Evolutionary conservation across 2,888 invertebrate genomes (phyloP).

Genomic region (Xanthorhoe spadicearia): DNA sequence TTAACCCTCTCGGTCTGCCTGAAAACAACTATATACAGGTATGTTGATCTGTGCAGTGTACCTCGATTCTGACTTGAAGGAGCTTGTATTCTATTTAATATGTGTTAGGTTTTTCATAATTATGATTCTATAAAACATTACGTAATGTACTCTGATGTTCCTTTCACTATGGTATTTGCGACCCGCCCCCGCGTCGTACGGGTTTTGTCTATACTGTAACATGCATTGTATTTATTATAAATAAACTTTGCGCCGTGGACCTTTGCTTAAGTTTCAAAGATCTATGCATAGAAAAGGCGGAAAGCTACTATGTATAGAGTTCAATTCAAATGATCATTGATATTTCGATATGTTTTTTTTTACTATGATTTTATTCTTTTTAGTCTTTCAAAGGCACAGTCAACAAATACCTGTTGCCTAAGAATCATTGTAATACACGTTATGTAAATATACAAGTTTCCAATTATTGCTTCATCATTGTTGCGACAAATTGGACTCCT

Average conservation of each 20-base stretch:
- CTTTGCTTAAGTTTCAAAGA: too few species aligned
- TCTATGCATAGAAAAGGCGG: too few species aligned
- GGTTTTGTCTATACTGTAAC: too few species aligned
- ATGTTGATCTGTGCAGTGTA: not conserved
- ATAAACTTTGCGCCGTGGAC: too few species aligned
- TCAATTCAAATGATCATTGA: too few species aligned
- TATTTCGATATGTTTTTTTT: too few species aligned
- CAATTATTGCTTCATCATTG: not conserved
- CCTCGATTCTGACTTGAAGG: conserved; percentile 17
- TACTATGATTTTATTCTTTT: too few species aligned
- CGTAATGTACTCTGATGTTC: not conserved
- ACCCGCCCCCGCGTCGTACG: too few species aligned
- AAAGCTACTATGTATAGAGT: too few species aligned
- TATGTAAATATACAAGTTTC: not conserved
- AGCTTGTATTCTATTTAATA: not conserved
- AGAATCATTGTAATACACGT: not conserved
- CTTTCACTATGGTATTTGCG: not conserved
- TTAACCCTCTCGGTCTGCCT: conserved; percentile 49
- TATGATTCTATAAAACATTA: not conserved
- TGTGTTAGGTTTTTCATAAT: not conserved
- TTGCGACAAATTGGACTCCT: conserved; percentile 1
- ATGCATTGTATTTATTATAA: too few species aligned
- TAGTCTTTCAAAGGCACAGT: too few species aligned
- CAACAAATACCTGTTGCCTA: not conserved
- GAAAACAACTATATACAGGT: conserved; percentile 66